Percentiles rank a stretch among this genome's conserved stretches.
Evolutionary conservation across 2,797 vertebrate species (phyloP).

Genomic region (Thalassophryne amazonica): DNA sequence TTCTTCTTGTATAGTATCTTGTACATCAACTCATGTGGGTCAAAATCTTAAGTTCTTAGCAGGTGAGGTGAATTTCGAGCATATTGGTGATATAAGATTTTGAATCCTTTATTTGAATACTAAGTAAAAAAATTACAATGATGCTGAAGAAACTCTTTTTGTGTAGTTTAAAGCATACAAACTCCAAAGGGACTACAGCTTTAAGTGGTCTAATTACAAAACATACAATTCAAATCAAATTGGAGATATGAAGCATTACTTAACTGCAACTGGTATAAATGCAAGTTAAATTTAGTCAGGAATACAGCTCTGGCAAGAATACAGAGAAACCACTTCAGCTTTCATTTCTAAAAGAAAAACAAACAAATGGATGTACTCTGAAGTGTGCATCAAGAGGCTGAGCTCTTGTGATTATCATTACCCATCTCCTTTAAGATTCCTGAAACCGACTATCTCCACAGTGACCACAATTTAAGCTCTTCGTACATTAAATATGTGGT

Average conservation of each 20-base stretch:
- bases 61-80: too few species aligned
- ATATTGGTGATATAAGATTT: too few species aligned
- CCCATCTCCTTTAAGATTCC: slow-evolving; percentile 62
- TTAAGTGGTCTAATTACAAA: slow-evolving; percentile 36
- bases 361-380: slow-evolving; percentile 51
- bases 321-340: slow-evolving; percentile 31
- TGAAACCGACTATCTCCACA: slow-evolving; percentile 57
- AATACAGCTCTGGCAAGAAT: slow-evolving; percentile 13
- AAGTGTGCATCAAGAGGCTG: slow-evolving; percentile 55
- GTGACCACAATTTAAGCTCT: slow-evolving; percentile 44
- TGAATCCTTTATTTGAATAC: too few species aligned
- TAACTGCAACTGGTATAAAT: slow-evolving; percentile 17
- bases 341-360: slow-evolving; percentile 53
- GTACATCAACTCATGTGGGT: too few species aligned
- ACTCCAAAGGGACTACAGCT: too few species aligned
- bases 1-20: too few species aligned
- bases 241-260: slow-evolving; percentile 31
- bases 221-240: slow-evolving; percentile 46
- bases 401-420: slow-evolving; percentile 61
- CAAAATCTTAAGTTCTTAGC: too few species aligned
- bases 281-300: slow-evolving; percentile 28
- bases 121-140: too few species aligned
- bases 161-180: too few species aligned
- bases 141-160: too few species aligned
- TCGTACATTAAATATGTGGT: slow-evolving; percentile 58